Percentiles rank a stretch among this genome's conserved stretches.
Evolutionary conservation across 2,113 vertebrate genomes (phyloP).

Genomic region (Equus przewalskii): DNA sequence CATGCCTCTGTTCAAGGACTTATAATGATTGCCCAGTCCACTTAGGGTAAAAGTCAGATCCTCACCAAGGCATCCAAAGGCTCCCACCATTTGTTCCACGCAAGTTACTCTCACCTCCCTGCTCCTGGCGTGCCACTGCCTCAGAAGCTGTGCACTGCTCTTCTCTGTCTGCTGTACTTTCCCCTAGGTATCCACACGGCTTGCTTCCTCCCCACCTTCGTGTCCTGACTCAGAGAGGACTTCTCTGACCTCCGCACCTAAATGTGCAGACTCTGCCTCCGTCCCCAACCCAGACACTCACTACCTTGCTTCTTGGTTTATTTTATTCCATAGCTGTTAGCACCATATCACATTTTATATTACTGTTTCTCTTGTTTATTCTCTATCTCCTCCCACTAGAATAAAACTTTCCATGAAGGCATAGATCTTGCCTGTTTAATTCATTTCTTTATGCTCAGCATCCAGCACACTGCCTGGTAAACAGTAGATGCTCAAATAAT

Average conservation of each 20-base stretch:
- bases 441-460: neutral
- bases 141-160: too few relatives aligned
- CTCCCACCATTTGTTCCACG: accelerated
- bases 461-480: neutral
- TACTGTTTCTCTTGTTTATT: neutral
- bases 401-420: neutral
- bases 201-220: neutral
- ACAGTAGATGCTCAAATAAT: neutral
- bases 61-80: neutral
- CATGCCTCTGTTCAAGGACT: neutral
- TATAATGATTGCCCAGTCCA: neutral
- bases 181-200: neutral
- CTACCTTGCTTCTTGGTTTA: neutral
- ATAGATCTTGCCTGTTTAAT: neutral
- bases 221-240: too few relatives aligned
- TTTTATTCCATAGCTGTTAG: neutral
- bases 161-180: neutral
- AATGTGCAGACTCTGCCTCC: neutral
- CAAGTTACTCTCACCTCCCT: neutral
- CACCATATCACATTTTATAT: neutral
- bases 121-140: neutral
- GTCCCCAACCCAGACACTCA: neutral
- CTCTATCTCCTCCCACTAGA: neutral
- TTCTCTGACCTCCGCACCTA: neutral
- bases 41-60: neutral